Base-by-base conservation (phyloP, 2,113 vertebrate genomes). In the Carassius carassius region DNA sequence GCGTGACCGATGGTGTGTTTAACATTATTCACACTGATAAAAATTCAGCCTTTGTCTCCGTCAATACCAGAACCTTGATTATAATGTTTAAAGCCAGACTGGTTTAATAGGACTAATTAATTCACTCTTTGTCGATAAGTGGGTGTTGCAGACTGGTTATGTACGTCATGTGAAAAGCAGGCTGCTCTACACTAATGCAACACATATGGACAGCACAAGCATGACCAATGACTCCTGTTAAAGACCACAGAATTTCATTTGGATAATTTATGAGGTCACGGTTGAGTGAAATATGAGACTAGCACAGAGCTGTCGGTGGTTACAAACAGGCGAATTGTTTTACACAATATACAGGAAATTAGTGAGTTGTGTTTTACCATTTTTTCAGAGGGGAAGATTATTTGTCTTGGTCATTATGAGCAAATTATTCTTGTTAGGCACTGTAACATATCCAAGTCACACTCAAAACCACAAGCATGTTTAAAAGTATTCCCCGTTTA, bases 221-320 rank as follows among this genome's bases (percentile, higher is more conserved):
- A 80, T 56, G 79, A 73, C 65, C 74, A 44, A 65, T 23, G 79
- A 51, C 44, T 82, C 21, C 74, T 56, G 47, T 9, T 60, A 44
- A 54, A 80, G 49, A 81, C 25, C 37, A 77, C 81, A 70, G 60
- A 84, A 86, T 86, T 84, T 69, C 62, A 88, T 88, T 86, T 62
- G 49, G 69, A 41, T 54, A 75, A 73, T 85, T 83, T 88, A 88
- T 41, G 82, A 85, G 70, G 72, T 84, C 87, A 70, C 14, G 21
- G 10, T 9, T 44, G 67, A 80, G 76, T 32, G 80, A 73, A 86
- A 82, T 73, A 29, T 3, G 83, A 85, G 74, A 79, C 29, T 51
- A 49, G 84, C 25, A 65, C 19, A 32, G 81, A 81, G 47, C 32
- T 75, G 44, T 60, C 4, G 11, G 41, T 2, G n/a, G 79, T 85